Evolutionary conservation across 2,113 vertebrate species (phyloP), one percentile per base, ranked within the genome.

Genomic region (Sardina pilchardus): DNA sequence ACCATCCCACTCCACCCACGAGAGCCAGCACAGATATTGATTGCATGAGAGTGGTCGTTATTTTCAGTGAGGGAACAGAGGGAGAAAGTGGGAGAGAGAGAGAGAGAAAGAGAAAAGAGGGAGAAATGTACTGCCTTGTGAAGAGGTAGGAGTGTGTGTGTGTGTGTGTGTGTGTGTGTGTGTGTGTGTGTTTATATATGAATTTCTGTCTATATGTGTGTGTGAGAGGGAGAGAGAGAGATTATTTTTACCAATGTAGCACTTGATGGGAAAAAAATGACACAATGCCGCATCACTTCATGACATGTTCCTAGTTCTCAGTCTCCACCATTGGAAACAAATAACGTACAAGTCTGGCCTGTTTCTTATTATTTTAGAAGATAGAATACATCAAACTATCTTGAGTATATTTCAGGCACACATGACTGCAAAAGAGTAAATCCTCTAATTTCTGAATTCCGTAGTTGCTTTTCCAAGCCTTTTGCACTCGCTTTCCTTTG

Each of bases 31-130:
- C 17, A 53, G 50, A 83, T 50, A 86, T 81, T 81, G 84, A 85
- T 90, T 82, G 82, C 82, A 85, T 88, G 81, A 24, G 39, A 87
- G 84, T 26, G 84, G 53, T 82, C 83, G 85, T 84, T 80, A 88
- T 88, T 85, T 82, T 85, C 86, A 87, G 48, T 59, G 84, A 81
- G 53, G 14, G 63, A 71, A n/a, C 82, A 50, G 83, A 34, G 71
- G 17, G 17, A 44, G 84, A 78, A 36, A 81, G 78, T n/a, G 10
- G 39, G 71, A 36, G 26, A 34, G 71, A 78, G 12, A 78, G 26
- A 36, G 71, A 78, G 21, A n/a, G 59, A 63, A 26, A 8, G 4
- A 24, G 24, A 63, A n/a, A 63, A 12, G 59, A 63, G 53, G 19
- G 53, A n/a, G 59, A 63, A 7, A 75, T 56, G 50, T 50, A 12